phyloP scores from a whole-genome alignment of 2,888 invertebrate genomes.

The Parnassius apollo region DNA sequence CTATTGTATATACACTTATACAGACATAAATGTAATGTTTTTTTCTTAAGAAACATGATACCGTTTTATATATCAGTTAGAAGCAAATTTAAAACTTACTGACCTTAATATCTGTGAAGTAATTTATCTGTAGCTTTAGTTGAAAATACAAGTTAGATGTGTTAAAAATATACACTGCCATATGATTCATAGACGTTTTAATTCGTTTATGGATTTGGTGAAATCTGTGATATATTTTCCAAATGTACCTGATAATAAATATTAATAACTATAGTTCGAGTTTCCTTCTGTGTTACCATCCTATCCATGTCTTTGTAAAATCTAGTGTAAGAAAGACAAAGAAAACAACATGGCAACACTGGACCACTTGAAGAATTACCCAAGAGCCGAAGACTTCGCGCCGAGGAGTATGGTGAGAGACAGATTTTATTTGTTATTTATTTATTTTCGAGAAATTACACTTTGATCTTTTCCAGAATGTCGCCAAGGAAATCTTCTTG shows the following conservation, averaged over 20 bases:
- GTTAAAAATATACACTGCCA: too few relatives aligned
- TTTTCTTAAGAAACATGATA: too few relatives aligned
- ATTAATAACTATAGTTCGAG: constrained; percentile 32
- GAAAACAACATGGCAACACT: neutral
- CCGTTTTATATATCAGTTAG: too few relatives aligned
- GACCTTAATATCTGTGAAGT: too few relatives aligned
- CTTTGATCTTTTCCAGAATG: constrained; percentile 74
- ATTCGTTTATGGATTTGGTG: neutral
- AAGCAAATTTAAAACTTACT: too few relatives aligned
- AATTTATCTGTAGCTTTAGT: too few relatives aligned
- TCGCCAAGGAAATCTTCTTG: constrained; percentile 25
- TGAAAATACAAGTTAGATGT: too few relatives aligned
- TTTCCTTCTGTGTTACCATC: constrained; percentile 38
- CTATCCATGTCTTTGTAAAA: constrained; percentile 18
- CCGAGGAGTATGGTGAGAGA: constrained; percentile 49
- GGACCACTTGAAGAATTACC: constrained; percentile 15
- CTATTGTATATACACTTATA: too few relatives aligned
- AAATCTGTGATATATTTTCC: constrained; percentile 10
- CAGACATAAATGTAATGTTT: too few relatives aligned
- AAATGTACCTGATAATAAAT: constrained; percentile 40
- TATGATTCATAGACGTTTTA: too few relatives aligned
- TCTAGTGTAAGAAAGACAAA: constrained; percentile 20
- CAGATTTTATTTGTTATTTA: constrained; percentile 32
- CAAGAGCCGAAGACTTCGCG: constrained; percentile 41
- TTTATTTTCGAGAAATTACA: constrained; percentile 56